Percentiles rank a stretch among this genome's conserved stretches.
phyloP scores from a whole-genome alignment of 2,113 vertebrate genomes.

The Scortum barcoo region DNA sequence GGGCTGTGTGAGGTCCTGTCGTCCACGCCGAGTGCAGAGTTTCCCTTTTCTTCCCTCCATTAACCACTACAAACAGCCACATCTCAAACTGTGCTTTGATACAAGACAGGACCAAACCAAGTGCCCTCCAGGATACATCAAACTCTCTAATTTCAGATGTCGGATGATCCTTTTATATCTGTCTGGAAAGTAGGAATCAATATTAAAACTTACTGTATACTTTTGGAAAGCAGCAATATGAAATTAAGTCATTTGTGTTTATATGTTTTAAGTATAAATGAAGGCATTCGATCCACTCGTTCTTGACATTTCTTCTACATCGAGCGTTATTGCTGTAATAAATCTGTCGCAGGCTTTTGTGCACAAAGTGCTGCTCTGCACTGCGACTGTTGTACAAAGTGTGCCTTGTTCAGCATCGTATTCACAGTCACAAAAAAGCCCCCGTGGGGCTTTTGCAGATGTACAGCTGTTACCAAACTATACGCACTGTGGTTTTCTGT shows the following conservation, averaged over 20 bases:
- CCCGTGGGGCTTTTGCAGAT: background rate
- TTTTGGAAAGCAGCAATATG: background rate
- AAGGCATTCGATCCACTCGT: background rate
- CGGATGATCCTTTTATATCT: background rate
- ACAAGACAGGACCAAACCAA: too few relatives aligned
- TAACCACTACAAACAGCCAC: too few relatives aligned
- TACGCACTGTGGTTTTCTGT: background rate
- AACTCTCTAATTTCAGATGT: too few relatives aligned
- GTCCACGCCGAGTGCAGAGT: background rate
- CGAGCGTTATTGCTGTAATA: too few relatives aligned
- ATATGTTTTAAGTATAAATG: background rate
- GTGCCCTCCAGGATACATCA: too few relatives aligned
- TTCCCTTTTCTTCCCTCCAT: too few relatives aligned
- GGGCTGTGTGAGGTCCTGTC: background rate
- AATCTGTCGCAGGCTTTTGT: too few relatives aligned
- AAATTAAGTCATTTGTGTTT: background rate
- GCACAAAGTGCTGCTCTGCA: background rate
- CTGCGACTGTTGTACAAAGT: background rate
- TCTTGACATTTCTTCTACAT: background rate
- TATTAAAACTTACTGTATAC: background rate
- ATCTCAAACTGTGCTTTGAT: too few relatives aligned
- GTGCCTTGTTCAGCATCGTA: constrained; percentile 12
- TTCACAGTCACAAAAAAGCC: background rate
- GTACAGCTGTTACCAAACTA: background rate
- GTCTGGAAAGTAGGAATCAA: background rate